Percentiles rank a stretch among this genome's conserved stretches.
Conservation (phyloP, 1,140 invertebrate genomes). For the Hycleus cichorii region DNA sequence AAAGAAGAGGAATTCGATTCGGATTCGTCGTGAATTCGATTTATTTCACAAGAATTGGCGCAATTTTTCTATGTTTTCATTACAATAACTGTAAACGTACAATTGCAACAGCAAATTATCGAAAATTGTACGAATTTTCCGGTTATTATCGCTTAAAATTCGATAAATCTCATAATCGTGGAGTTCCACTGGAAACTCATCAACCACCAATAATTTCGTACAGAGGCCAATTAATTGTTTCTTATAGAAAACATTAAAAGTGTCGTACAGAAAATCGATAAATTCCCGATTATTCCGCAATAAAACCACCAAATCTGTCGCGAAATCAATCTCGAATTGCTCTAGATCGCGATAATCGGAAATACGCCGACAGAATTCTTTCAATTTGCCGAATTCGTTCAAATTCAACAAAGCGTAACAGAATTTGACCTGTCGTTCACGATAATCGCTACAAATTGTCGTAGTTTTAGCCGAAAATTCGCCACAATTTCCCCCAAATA, state of each 20-base stretch:
- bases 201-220: slow-evolving; percentile 15
- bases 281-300: slow-evolving; percentile 1
- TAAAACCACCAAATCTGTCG: slow-evolving; percentile 5
- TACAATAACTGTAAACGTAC: slow-evolving; percentile 24
- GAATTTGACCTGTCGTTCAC: slow-evolving; percentile 19
- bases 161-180: slow-evolving; percentile 10
- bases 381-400: not conserved
- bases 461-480: not conserved
- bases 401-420: slow-evolving; percentile 16
- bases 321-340: slow-evolving; percentile 15
- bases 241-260: slow-evolving; percentile 19
- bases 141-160: not conserved
- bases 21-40: too few relatives aligned
- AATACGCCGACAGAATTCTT: slow-evolving; percentile 6
- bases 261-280: slow-evolving; percentile 8
- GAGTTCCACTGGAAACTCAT: slow-evolving; percentile 10
- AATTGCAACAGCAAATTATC: slow-evolving; percentile 20
- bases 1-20: too few relatives aligned
- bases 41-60: slow-evolving; percentile 7
- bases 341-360: slow-evolving; percentile 5
- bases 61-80: slow-evolving; percentile 22
- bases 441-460: not conserved
- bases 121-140: slow-evolving; percentile 1
- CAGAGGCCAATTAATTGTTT: slow-evolving; percentile 14
- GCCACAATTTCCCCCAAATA: slow-evolving; percentile 1